Base-by-base conservation (phyloP, 2,113 vertebrate species). In the Lathamus discolor region DNA sequence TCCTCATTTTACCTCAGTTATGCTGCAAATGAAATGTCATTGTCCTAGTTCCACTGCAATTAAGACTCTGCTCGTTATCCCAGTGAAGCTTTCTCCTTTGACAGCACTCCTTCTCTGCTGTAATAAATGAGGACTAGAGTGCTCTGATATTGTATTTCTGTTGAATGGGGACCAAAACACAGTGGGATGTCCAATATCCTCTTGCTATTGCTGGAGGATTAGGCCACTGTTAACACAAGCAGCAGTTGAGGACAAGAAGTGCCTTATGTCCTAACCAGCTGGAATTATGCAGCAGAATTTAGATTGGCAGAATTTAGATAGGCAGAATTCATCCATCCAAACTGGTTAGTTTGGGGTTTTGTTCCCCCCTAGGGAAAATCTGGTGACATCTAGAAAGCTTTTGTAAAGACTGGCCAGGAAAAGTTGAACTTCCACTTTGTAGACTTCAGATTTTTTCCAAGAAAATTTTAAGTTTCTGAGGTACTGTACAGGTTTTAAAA, bases 1-100 rank as follows among this genome's bases (percentile, higher is more conserved):
- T 62, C 93, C 96, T 96, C 51, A 81, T 92, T 95, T 94, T 86
- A 91, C 95, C 92, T 96, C 93, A 88, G n/a, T 92, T 88, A 64
- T 64, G 72, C 55, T 83, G 63, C 49, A 87, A 74, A 33, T 90
- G 79, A 93, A 94, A 86, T 63, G 54, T 64, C 92, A 51, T 75
- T 94, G 84, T 91, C 87, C 90, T 86, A 52, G 51, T 97, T 96
- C 55, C 76, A 64, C 33, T 81, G 55, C 86, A 96, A 94, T 95
- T 95, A 96, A 93, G 68, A 75, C 72, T 90, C 54, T 74, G 64
- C 79, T 96, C 92, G 68, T 96, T 96, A 96, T 90, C 61, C 13
- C 51, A 81, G 48, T 11, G 37, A 89, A 88, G 87, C n/a, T 86
- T 57, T 81, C 46, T 46, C 22, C 46, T 90, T 49, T 83, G 83